Evolutionary conservation across 2,113 vertebrate genomes (phyloP).

Genomic region (Naja naja): DNA sequence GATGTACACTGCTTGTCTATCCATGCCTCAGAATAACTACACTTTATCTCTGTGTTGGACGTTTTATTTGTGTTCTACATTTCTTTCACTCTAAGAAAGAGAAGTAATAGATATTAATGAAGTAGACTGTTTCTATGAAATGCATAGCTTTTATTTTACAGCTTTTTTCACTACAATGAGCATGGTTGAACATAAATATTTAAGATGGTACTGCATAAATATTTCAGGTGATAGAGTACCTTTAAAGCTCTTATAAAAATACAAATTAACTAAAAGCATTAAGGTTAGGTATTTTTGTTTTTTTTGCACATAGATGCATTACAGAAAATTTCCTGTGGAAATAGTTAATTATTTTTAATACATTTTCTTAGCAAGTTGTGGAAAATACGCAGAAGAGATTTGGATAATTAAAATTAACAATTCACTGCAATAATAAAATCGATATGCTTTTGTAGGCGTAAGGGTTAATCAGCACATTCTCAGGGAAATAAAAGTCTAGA

Average conservation of each 20-base stretch:
- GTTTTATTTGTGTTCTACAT: accelerated
- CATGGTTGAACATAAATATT: neutral
- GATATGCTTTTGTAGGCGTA: neutral
- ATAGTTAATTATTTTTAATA: neutral
- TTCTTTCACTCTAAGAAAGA: constrained; percentile 9
- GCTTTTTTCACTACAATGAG: neutral
- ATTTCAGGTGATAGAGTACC: neutral
- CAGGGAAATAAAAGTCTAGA: neutral
- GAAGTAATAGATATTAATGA: neutral
- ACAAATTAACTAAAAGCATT: neutral
- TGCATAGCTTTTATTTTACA: neutral
- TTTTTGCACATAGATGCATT: neutral
- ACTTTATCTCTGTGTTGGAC: neutral
- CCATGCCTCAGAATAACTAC: neutral
- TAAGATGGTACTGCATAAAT: neutral
- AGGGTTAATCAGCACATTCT: neutral
- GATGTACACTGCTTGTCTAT: neutral
- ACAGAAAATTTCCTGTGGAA: constrained; percentile 29
- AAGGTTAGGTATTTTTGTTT: neutral
- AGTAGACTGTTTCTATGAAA: constrained; percentile 19
- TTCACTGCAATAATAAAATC: neutral
- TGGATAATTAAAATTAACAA: neutral
- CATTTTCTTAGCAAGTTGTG: neutral
- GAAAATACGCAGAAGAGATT: neutral
- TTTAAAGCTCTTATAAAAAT: neutral